phyloP scores from a whole-genome alignment of 2,797 vertebrate species.

The Bryconaethiops microstoma region DNA sequence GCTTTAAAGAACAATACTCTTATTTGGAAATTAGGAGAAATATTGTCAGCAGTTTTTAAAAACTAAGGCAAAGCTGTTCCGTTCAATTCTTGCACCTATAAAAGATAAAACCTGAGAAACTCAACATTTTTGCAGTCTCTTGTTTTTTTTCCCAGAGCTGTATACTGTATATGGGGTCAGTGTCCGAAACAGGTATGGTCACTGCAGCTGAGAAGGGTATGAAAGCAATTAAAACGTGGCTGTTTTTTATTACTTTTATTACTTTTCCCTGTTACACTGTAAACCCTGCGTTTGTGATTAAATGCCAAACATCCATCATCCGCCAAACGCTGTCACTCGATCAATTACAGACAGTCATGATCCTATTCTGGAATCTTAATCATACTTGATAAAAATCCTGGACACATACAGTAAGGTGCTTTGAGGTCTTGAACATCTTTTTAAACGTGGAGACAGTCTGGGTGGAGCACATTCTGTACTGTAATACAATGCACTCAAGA shows the following conservation, averaged over 20 bases:
- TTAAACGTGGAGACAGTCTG: neutral
- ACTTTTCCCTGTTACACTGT: constrained; percentile 10
- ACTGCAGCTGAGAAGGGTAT: neutral
- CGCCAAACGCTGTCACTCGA: constrained; percentile 7
- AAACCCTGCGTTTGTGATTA: constrained; percentile 60
- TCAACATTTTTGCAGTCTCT: too few species aligned
- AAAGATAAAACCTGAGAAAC: too few species aligned
- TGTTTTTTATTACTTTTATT: neutral
- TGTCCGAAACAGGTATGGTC: too few species aligned
- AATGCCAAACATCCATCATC: constrained; percentile 64
- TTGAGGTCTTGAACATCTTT: neutral
- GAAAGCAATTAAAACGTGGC: constrained; percentile 26
- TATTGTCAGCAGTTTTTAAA: too few species aligned
- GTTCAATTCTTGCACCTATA: too few species aligned
- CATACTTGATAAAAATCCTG: neutral
- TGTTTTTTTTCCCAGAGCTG: too few species aligned
- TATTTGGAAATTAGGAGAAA: too few species aligned
- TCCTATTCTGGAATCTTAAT: constrained; percentile 10
- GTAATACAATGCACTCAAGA: neutral
- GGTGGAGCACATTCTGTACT: neutral
- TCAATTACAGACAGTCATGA: constrained; percentile 9
- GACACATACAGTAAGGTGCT: neutral
- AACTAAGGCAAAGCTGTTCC: too few species aligned
- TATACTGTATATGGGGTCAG: too few species aligned
- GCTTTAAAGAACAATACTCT: too few species aligned